Evolutionary conservation across 2,113 vertebrate genomes (phyloP), one percentile per base, ranked within the genome.

Genomic region (Rana temporaria): DNA sequence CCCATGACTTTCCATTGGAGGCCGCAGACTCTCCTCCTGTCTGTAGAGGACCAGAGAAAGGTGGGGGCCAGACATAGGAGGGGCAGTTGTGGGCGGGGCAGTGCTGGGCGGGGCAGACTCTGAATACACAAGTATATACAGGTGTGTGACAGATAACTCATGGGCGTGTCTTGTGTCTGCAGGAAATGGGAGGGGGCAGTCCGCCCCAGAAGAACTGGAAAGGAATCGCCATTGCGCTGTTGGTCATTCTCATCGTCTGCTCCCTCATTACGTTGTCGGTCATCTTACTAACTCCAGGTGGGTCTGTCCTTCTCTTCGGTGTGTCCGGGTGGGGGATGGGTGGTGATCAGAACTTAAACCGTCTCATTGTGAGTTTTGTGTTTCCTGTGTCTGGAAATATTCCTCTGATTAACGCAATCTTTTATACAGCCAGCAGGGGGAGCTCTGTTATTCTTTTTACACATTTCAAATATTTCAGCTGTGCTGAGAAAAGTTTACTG

Each of bases 121-220:
- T 30, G 26, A 30, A 30, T 30, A 30, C 26, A 30, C 26, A 30
- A 30, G 3, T 30, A 30, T 30, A 30, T 30, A 30, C 26, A 30
- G 24, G 14, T 1, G 2, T 32, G 24, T 42, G 6, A 6, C 42
- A 55, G n/a, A 6, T 30, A 6, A 57, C 26, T 73, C 18, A 4
- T 53, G 4, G 14, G 15, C 57, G 8, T 77, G 86, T 85, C 85
- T 85, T 85, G 87, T 90, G 87, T 90, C 74, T 86, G 12, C 42
- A 99, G 98, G 98, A 99, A 87, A 93, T 99, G 89, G 94, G 95
- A 88, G 96, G 95, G 89, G 95, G 91, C 86, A 96, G 91, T 90
- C 95, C 97, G 90, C 96, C 96, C 66, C 96, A 98, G 94, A 96
- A 96, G 92, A 99, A 99, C 94, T 99, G 98, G 98, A 99, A 98